Evolutionary conservation across 2,113 vertebrate species (phyloP).

Genomic region (Lanius collurio): DNA sequence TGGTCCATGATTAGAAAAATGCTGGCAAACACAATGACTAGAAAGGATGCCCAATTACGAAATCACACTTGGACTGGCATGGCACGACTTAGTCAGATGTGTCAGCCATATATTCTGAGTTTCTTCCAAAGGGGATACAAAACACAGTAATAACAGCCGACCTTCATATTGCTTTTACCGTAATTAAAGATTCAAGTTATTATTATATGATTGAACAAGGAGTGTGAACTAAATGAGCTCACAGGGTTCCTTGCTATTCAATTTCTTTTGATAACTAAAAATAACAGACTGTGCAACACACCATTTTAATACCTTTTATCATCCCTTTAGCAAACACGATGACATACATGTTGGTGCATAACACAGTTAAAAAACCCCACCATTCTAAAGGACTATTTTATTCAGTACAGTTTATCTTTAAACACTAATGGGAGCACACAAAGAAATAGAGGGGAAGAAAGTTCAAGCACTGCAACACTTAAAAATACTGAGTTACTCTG

Average conservation of each 20-base stretch:
- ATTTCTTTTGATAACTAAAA: background rate
- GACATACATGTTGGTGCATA: background rate
- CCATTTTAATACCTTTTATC: background rate
- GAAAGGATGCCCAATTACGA: background rate
- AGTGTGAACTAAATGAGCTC: background rate
- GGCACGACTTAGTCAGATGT: background rate
- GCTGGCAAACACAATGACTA: background rate
- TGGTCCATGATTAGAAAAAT: background rate
- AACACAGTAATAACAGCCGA: background rate
- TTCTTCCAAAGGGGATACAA: background rate
- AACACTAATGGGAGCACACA: background rate
- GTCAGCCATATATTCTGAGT: background rate
- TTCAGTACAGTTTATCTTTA: background rate
- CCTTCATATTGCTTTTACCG: background rate
- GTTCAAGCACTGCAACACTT: background rate
- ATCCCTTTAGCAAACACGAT: background rate
- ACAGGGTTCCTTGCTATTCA: background rate
- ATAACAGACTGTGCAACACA: background rate
- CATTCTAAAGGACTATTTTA: background rate
- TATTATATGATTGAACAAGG: background rate
- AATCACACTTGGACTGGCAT: background rate
- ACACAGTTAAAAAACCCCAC: accelerated
- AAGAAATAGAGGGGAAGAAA: background rate
- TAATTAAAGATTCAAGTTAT: background rate
- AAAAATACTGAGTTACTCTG: background rate